Base-by-base conservation (phyloP, 2,888 invertebrate species). In the Rhimphoctona megacephalus region DNA sequence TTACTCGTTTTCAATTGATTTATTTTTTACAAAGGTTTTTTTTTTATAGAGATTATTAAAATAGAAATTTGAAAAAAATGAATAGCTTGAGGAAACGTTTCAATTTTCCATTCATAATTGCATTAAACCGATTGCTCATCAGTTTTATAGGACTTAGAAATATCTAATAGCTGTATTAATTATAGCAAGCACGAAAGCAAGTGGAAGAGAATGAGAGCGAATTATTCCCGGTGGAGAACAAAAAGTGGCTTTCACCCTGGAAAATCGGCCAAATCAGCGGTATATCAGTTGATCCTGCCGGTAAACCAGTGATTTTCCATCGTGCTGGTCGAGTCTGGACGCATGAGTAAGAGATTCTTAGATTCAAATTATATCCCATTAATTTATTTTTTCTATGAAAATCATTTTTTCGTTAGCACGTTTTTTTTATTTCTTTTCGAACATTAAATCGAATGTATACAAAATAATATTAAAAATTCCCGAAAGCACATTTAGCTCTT, bases 261-360 rank as follows among this genome's bases (percentile, higher is more conserved):
- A 96, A 96, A 89, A 95, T 98, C 49, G 98, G 98, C 6, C 98
- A 98, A 95, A 97, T 98, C 85, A 96, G 97, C 46, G 98, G 97
- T 11, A 96, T 99, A n/a, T 96, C 98, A 14, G 97, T 98, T 54
- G 97, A 98, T 94, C 96, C 96, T 6, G 95, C 96, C 76, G 97
- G 97, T 30, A 97, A 97, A 91, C 97, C 98, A 3, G 97, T 98
- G 76, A 96, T 98, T 87, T 98, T 98, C 93, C 98, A 99, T 93
- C 95, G 99, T 88, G 98, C 96, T 57, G 96, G 96, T 90, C 95
- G 97, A 90, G 95, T 96, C 87, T 98, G 98, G 98, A 96, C 97
- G 93, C 95, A 96, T 92, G 95, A 95, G 97, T 83, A 70, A 33
- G 61, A 30, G 9, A 76, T 52, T 52, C n/a, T 54, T 33, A 69